Conservation (phyloP, 2,888 invertebrate genomes). For the Dicyrtomina minuta region DNA sequence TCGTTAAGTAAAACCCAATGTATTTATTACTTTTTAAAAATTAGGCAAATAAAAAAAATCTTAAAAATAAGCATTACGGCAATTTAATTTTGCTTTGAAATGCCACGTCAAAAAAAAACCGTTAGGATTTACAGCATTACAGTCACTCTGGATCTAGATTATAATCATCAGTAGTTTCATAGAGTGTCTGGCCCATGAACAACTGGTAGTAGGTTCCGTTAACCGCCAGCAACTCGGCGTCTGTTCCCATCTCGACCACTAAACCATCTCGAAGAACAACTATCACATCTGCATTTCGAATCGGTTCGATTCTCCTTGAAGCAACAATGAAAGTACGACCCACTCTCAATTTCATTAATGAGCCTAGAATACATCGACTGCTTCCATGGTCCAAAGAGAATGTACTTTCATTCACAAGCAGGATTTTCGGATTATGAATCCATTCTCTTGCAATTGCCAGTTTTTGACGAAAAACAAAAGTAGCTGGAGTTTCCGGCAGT, state of each 20-base stretch:
- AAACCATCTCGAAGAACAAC: constrained; percentile 40
- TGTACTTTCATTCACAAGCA: constrained; percentile 42
- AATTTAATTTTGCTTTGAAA: too few species aligned
- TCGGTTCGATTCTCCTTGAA: constrained; percentile 41
- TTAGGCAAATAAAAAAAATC: too few species aligned
- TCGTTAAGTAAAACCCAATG: too few species aligned
- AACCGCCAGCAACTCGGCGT: constrained; percentile 24
- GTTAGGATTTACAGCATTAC: too few species aligned
- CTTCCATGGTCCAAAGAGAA: constrained; percentile 26
- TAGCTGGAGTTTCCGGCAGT: background rate
- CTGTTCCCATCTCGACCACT: constrained; percentile 40
- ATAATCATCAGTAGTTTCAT: too few species aligned
- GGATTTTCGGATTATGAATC: constrained; percentile 41
- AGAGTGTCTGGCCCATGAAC: constrained; percentile 38
- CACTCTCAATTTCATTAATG: constrained; percentile 32
- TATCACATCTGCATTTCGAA: constrained; percentile 44
- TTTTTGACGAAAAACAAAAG: constrained; percentile 39
- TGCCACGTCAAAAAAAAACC: too few species aligned
- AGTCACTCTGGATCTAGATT: too few species aligned
- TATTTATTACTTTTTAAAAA: too few species aligned
- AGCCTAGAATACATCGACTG: constrained; percentile 28
- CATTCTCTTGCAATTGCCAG: constrained; percentile 39
- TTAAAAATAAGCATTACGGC: too few species aligned
- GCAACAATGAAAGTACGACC: constrained; percentile 40
- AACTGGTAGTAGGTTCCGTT: constrained; percentile 43